A percentile compares a stretch with the other conserved stretches of the same genome.
These are phyloP conservation scores for Drosophila nikananu DNA, from an alignment of 1,140 invertebrate species.

Conservation along the genomic window DNA sequence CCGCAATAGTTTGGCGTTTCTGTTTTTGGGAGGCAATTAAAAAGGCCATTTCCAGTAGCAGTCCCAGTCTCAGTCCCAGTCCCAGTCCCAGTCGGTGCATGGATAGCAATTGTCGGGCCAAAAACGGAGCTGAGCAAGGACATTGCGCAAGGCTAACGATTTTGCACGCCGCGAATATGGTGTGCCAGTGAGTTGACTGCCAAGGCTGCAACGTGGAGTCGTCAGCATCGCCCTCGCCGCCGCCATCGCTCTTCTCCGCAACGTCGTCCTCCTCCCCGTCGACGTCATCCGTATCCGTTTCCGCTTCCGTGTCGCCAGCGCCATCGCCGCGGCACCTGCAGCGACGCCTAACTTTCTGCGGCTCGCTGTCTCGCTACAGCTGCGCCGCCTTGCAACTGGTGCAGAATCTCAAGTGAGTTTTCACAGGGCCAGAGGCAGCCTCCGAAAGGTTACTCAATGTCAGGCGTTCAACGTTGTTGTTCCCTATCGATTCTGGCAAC, in stretches of 20 bases:
- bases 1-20: slow-evolving; percentile 37
- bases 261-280: slow-evolving; percentile 34
- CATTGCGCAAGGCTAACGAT: slow-evolving; percentile 66
- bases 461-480: slow-evolving; percentile 28
- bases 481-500: slow-evolving; percentile 40
- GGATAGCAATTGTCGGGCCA: slow-evolving; percentile 65
- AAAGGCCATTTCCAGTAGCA: slow-evolving; percentile 32
- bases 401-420: slow-evolving; percentile 81
- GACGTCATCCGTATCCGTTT: slow-evolving; percentile 22
- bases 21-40: slow-evolving; percentile 66
- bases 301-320: slow-evolving; percentile 40
- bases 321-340: slow-evolving; percentile 64
- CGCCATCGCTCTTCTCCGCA: slow-evolving; percentile 46
- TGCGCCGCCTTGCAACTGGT: slow-evolving; percentile 77
- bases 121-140: slow-evolving; percentile 65
- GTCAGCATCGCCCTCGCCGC: slow-evolving; percentile 58
- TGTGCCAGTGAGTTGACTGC: slow-evolving; percentile 54
- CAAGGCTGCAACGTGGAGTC: slow-evolving; percentile 80
- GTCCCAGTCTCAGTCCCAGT: slow-evolving; percentile 14
- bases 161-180: slow-evolving; percentile 61
- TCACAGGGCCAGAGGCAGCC: slow-evolving; percentile 36
- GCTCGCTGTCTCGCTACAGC: slow-evolving; percentile 76
- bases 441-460: slow-evolving; percentile 62
- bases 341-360: slow-evolving; percentile 76
- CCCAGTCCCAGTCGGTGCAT: slow-evolving; percentile 52